phyloP scores from a whole-genome alignment of 2,888 invertebrate species.

The Polymixis flavicincta region DNA sequence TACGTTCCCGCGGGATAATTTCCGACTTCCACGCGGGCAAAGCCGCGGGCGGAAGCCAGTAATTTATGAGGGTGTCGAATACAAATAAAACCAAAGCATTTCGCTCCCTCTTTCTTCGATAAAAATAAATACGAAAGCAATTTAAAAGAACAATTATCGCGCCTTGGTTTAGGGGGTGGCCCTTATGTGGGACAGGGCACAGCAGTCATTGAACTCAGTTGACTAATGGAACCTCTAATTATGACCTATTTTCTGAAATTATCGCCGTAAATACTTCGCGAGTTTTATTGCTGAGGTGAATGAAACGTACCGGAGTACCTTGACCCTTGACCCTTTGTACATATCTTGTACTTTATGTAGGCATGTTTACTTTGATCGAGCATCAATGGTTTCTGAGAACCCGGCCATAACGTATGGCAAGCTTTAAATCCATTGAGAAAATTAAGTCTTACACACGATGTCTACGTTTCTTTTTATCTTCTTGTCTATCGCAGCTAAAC shows the following conservation, averaged over 20 bases:
- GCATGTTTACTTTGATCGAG: conserved; percentile 2
- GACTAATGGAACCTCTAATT: conserved; percentile 72
- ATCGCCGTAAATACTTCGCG: conserved; percentile 63
- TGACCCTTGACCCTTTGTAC: conserved; percentile 13
- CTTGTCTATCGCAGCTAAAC: not conserved
- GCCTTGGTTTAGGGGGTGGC: conserved; percentile 71
- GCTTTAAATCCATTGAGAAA: conserved; percentile 1
- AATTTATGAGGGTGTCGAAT: conserved; percentile 38
- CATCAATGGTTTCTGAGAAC: conserved; percentile 4
- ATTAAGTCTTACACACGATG: not conserved
- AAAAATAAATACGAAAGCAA: conserved; percentile 68
- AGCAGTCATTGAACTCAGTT: conserved; percentile 65
- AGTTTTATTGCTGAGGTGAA: conserved; percentile 64
- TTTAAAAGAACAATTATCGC: conserved; percentile 72
- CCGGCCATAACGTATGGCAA: not conserved
- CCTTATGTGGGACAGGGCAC: conserved; percentile 72
- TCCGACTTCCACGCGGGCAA: too few relatives aligned
- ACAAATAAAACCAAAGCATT: conserved; percentile 50
- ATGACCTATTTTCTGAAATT: conserved; percentile 68
- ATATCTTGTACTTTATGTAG: not conserved
- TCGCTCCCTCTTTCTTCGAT: conserved; percentile 55
- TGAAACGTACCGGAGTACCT: conserved; percentile 47
- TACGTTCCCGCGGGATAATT: too few relatives aligned
- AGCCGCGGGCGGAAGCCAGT: too few relatives aligned
- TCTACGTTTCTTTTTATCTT: too few relatives aligned